Base-by-base conservation (phyloP, 2,888 invertebrate genomes). In the Metalampra italica region DNA sequence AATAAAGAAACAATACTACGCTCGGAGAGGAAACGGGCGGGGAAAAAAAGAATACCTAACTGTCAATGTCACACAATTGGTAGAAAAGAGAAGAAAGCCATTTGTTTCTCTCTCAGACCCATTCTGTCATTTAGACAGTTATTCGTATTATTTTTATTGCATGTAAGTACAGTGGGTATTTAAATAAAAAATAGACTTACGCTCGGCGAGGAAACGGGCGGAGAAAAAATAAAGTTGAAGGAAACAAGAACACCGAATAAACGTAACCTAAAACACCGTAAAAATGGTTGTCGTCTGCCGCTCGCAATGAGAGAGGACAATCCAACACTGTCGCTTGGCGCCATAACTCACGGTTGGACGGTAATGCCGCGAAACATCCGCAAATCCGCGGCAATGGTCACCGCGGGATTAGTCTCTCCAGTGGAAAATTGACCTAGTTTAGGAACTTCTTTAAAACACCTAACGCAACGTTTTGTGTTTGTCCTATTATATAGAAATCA, bases 261-360 rank as follows among this genome's bases (percentile, higher is more conserved):
- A 11, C 32, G 32, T 1, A 32, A 32, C 32, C 1, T 32, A 2
- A 5, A 32, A 32, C 32, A 32, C 32, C 32, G 8, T 32, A 32
- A 32, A 32, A 32, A 11, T 22, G 22, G 22, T 11, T 32, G 32
- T 32, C 32, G 11, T 22, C 32, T 11, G 8, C 8, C 11, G 8
- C 7, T 32, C 32, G 8, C 32, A 32, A 8, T 32, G 8, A 32
- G 11, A 32, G 32, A 32, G 32, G 9, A 32, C 3, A 32, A 32
- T 32, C 7, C 32, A 32, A 32, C 32, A 9, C 32, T 32, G 32
- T 32, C 32, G 7, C 32, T 8, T 8, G 32, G 13, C 38, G 13
- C 49, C 51, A 53, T 57, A 58, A 32, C 32, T 54, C 60, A 54
- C 53, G 57, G 12, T n/a, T 11, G 13, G 38, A 3, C 38, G 7